Evolutionary conservation across 37 sponge, comb jelly and placozoan species (phyloP).

Genomic region (Theonella swinhoei): DNA sequence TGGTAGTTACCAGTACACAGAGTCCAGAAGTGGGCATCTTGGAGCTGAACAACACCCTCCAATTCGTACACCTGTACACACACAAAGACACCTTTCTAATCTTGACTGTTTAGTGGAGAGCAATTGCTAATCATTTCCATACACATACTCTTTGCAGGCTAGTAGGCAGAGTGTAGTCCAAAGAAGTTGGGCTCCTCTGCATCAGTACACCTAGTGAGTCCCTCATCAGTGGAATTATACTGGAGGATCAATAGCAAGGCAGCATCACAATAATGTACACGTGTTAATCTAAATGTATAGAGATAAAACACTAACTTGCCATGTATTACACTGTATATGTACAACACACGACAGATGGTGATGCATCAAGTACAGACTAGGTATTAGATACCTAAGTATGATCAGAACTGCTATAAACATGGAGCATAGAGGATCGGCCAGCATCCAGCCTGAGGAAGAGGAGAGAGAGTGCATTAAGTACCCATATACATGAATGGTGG

Average conservation of each 20-base stretch:
- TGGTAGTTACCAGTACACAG: slow-evolving; percentile 61
- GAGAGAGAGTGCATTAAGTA: background rate
- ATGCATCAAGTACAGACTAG: too few relatives aligned
- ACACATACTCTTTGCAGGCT: slow-evolving; percentile 56
- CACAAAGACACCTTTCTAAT: too few relatives aligned
- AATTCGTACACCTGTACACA: slow-evolving; percentile 53
- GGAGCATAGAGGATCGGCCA: slow-evolving; percentile 90
- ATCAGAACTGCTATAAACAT: slow-evolving; percentile 90
- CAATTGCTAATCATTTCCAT: background rate
- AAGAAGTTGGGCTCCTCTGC: slow-evolving; percentile 66
- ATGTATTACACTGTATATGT: background rate
- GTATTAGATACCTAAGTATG: slow-evolving; percentile 55
- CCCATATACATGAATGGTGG: too few relatives aligned
- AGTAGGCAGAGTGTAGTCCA: slow-evolving; percentile 65
- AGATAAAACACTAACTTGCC: too few relatives aligned
- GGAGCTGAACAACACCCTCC: slow-evolving; percentile 69
- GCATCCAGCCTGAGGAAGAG: slow-evolving; percentile 89
- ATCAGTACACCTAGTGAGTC: slow-evolving; percentile 77
- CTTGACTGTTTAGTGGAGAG: too few relatives aligned
- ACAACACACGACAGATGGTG: background rate
- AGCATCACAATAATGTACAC: too few relatives aligned
- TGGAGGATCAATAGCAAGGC: too few relatives aligned
- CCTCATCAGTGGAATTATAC: slow-evolving; percentile 83
- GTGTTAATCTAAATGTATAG: too few relatives aligned
- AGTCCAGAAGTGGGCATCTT: slow-evolving; percentile 86